Evolutionary conservation across 1,140 invertebrate genomes (phyloP), one percentile per base, ranked within the genome.

Genomic region (Halyomorpha halys): DNA sequence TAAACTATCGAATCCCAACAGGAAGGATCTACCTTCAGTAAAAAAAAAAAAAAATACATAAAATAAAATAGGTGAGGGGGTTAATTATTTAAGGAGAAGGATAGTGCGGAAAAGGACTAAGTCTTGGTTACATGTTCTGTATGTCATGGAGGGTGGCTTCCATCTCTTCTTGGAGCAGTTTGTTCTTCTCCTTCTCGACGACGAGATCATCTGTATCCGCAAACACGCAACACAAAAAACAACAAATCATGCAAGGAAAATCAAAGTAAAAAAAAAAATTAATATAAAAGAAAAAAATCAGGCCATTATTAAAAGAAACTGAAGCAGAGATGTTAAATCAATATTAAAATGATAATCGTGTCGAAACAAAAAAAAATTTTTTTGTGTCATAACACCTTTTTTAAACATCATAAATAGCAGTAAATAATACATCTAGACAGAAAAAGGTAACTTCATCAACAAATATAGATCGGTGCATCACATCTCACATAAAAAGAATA

Each of bases 91-190:
- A 21, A 49, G 47, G 47, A 49, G 53, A 15, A 56, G 23, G 53
- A 23, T 16, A 16, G 53, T 27, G 53, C 53, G 53, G 53, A 56
- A 19, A n/a, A 13, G 23, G 23, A 23, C 23, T 56, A 23, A 23
- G 18, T 27, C 4, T 56, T 61, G 63, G 84, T 87, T 92, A 97
- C 91, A 97, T 96, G 80, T 96, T 97, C 82, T 97, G 94, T 80
- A 98, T 95, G 82, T 98, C 94, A 84, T 97, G 92, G 79, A 98
- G 87, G 73, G 95, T 98, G 73, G 90, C 87, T 79, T 99, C 96
- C 90, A 99, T 97, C 79, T 99, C 97, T 76, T 95, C 91, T 78
- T 94, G 89, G 72, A 98, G 86, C 76, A 90, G 80, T 85, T 94
- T 95, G 83, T 93, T 95, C 83, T 94, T 93, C 80, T 92, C 90